A percentile compares a stretch with the other conserved stretches of the same genome.
These are phyloP conservation scores for Anguilla megastoma DNA, from an alignment of 2,797 vertebrate species.

Conservation along the genomic window DNA sequence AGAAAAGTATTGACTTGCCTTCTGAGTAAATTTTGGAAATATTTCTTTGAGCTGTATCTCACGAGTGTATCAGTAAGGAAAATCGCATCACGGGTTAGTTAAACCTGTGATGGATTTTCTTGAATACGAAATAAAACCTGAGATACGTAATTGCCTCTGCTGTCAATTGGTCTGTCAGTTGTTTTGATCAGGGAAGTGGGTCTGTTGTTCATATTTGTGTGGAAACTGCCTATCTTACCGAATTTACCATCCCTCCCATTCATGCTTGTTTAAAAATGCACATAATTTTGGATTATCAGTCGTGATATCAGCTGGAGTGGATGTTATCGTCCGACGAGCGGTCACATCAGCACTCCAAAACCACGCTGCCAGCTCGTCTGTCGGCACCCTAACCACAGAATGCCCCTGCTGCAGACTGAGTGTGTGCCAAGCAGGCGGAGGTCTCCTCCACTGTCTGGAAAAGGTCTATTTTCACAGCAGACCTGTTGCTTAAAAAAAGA, in stretches of 20 bases:
- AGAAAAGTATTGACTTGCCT: background rate
- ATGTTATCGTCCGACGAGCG: background rate
- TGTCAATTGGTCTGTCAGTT: no score
- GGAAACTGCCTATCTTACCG: no score
- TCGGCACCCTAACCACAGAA: background rate
- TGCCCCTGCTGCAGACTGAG: no score
- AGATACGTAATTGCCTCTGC: no score
- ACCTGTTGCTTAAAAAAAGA: background rate
- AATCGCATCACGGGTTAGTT: no score
- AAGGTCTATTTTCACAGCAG: background rate
- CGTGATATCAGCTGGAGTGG: background rate
- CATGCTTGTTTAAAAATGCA: background rate
- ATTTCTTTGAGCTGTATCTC: background rate
- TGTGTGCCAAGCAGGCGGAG: background rate
- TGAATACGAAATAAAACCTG: background rate
- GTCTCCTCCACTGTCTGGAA: background rate
- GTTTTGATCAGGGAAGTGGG: no score
- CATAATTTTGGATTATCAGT: no score
- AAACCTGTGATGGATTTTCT: background rate
- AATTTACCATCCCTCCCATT: no score
- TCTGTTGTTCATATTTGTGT: no score
- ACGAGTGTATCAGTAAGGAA: background rate
- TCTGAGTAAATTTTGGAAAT: background rate
- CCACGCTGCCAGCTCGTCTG: background rate
- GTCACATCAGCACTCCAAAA: background rate